Evolutionary conservation across 2,797 vertebrate genomes (phyloP), one percentile per base, ranked within the genome.

Genomic region (Muscicapa striata): DNA sequence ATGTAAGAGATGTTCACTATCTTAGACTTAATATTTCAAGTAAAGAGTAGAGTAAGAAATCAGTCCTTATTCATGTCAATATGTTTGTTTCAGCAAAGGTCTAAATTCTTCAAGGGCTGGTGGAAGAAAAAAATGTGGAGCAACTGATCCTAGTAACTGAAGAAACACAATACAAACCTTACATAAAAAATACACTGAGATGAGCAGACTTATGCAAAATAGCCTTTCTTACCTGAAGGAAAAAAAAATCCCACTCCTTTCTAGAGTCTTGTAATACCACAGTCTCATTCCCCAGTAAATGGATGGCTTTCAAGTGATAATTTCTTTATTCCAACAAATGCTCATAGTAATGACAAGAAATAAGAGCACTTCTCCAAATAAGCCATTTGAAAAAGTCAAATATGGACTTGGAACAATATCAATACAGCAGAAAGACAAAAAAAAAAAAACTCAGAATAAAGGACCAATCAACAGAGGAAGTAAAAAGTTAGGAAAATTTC

Each of bases 381-480:
- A 51, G 29, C 5, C 19, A 49, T 76, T 21, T 43, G 16, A 61
- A 80, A 79, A 79, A 68, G 55, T 8, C 24, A 55, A 64, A 64
- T 45, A 41, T 0, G 2, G 41, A 36, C 41, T 61, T 41, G n/a
- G 22, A 72, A 70, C 9, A 81, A 75, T 45, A 70, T 10, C 36
- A 75, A 32, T 10, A 32, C 0, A 68, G 20, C 12, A 94, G n/a
- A 51, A 73, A 45, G 1, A 38, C 2, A 13, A 48, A 38, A 24
- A 59, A 64, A 72, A 30, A 67, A 51, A 80, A 3, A n/a, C n/a
- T 20, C 16, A 43, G 13, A 73, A 8, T 34, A 69, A 9, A 10
- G 48, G 8, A 64, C 1, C 0, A 1, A 45, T 16, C 8, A 24
- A 9, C 6, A 4, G 5, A 55, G 1, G 4, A 8, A 21, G 2